Base-by-base conservation (phyloP, 2,888 invertebrate genomes). In the Serrognathus titanus region DNA sequence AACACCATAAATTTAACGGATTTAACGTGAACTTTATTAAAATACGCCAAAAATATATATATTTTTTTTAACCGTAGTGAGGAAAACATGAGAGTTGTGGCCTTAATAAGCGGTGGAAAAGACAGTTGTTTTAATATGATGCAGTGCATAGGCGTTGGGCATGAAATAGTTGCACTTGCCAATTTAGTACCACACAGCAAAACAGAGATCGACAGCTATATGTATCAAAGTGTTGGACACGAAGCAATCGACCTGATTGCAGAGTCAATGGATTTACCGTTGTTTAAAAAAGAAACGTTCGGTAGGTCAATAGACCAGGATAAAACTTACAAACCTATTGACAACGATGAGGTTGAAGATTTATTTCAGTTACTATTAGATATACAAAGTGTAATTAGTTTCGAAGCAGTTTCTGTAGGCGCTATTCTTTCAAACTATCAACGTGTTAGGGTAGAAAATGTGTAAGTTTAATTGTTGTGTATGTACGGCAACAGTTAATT, bases 111-210 rank as follows among this genome's bases (percentile, higher is more conserved):
- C 80, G 99, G 99, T 69, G 99, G 99, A 68, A 99, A 99, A 81
- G 99, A 99, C 82, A 98, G 97, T 82, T 96, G 95, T 80, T 99
- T 92, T 82, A 98, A 97, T 78, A 92, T 99, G 91, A 90, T 98
- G 90, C 94, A 97, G 82, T 97, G 97, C 80, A 87, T 95, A 65
- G 90, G 90, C 67, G 93, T 95, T 74, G 97, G 97, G 51, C 98
- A 99, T 80, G 84, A 89, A 69, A 90, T 99, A 69, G 93, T 97
- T 54, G 98, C 97, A 39, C 81, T 99, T 73, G 98, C 97, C 66
- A 98, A 99, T 82, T 84, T 99, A 69, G 87, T 88, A 80, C 98
- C 97, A 61, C 83, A 84, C 75, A 87, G 82, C 77, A 88, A 86
- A 85, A 92, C 92, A 87, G 82, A 78, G 66, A 72, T 77, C 37